Percentiles rank a stretch among this genome's conserved stretches.
These are phyloP conservation scores for Macrostomum cliftonense DNA, from an alignment of 2,888 invertebrate species.

Conservation along the genomic window DNA sequence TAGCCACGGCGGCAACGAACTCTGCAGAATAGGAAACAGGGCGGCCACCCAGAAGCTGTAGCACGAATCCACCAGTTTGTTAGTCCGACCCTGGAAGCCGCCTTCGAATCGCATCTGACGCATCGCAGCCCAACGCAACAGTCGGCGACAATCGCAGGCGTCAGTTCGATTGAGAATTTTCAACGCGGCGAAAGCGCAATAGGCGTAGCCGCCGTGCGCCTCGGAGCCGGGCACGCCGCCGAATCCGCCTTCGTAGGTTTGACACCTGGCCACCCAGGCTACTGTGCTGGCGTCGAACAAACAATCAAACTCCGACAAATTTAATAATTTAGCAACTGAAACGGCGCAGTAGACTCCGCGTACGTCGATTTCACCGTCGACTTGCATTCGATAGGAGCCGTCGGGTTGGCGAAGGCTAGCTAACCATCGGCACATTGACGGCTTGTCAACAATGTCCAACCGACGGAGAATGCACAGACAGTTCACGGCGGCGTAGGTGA, in stretches of 20 bases:
- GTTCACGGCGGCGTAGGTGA: conserved; percentile 90
- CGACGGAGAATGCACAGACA: conserved; percentile 52
- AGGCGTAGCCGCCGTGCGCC: conserved; percentile 97
- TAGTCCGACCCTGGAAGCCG: conserved; percentile 81
- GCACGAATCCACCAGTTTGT: conserved; percentile 92
- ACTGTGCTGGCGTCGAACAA: conserved; percentile 62
- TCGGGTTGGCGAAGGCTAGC: conserved; percentile 56
- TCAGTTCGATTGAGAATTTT: conserved; percentile 57
- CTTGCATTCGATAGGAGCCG: conserved; percentile 78
- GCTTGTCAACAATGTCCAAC: conserved; percentile 67
- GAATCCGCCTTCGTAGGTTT: conserved; percentile 97
- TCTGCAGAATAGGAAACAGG: conserved; percentile 63
- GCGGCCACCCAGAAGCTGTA: conserved; percentile 98
- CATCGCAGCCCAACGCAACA: conserved; percentile 64
- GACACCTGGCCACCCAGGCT: conserved; percentile 57
- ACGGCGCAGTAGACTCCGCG: conserved; percentile 91
- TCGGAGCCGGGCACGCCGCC: conserved; percentile 79
- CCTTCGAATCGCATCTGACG: conserved; percentile 84
- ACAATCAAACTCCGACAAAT: conserved; percentile 50
- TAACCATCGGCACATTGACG: conserved; percentile 52
- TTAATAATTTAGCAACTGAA: conserved; percentile 66
- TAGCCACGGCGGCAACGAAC: conserved; percentile 43
- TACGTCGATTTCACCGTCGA: conserved; percentile 76
- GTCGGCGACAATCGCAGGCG: conserved; percentile 53
- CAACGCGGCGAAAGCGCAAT: conserved; percentile 78